phyloP scores from a whole-genome alignment of 1,140 invertebrate species.

The Papilio helenus region DNA sequence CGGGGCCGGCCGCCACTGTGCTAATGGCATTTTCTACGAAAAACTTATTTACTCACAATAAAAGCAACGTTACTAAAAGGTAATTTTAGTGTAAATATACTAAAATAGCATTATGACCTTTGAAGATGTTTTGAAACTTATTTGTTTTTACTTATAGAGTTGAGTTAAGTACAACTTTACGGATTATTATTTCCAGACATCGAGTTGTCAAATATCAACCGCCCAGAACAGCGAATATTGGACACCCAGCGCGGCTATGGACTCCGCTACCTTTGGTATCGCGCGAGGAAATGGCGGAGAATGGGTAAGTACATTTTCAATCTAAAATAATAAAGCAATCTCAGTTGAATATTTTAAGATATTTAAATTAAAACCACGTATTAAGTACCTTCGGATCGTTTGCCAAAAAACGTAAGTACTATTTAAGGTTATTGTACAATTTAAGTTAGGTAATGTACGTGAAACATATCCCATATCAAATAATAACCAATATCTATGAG shows the following conservation, averaged over 20 bases:
- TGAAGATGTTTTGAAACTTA: neutral
- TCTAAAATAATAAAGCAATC: neutral
- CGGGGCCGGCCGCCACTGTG: neutral
- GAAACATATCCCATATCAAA: too few relatives aligned
- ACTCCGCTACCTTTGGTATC: slow-evolving; percentile 2
- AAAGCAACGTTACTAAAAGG: neutral
- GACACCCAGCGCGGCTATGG: neutral
- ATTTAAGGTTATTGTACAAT: too few relatives aligned
- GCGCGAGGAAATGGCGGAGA: slow-evolving; percentile 1
- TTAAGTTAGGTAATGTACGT: too few relatives aligned
- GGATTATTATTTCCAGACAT: neutral
- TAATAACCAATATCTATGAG: too few relatives aligned
- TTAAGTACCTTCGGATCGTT: too few relatives aligned
- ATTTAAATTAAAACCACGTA: too few relatives aligned
- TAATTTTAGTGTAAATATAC: neutral
- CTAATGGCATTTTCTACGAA: neutral
- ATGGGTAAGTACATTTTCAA: slow-evolving; percentile 16
- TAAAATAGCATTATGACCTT: neutral
- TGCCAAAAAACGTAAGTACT: too few relatives aligned
- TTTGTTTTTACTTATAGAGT: neutral
- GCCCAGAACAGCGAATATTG: neutral
- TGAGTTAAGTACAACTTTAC: neutral
- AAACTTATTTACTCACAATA: neutral
- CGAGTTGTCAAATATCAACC: slow-evolving; percentile 19
- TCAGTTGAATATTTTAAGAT: too few relatives aligned